Conservation (phyloP, 2,888 invertebrate species). For the Hirtodrosophila histrioides region DNA sequence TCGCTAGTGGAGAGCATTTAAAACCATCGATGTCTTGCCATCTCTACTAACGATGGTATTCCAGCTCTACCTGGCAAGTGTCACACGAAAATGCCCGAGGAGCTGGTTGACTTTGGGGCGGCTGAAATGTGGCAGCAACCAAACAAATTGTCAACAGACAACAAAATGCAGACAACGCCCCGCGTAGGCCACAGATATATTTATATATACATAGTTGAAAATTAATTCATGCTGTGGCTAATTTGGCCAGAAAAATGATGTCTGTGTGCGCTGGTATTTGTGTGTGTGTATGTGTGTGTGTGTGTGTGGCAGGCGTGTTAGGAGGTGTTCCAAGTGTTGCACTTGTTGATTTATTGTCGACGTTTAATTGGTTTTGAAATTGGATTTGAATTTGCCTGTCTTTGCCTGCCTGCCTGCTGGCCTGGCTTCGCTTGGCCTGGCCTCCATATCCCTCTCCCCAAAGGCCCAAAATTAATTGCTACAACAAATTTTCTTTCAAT, state of each 20-base stretch:
- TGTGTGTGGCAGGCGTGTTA: constrained; percentile 50
- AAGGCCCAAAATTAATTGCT: constrained; percentile 59
- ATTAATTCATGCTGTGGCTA: constrained; percentile 70
- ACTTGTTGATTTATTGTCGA: constrained; percentile 79
- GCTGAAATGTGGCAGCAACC: constrained; percentile 46
- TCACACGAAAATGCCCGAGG: constrained; percentile 30
- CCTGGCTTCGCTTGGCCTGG: constrained; percentile 1
- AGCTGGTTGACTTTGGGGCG: constrained; percentile 62
- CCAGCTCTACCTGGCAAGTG: too few relatives aligned
- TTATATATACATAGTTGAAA: constrained; percentile 35
- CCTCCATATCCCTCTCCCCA: neutral
- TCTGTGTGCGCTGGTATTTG: constrained; percentile 5
- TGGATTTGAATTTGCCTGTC: constrained; percentile 60
- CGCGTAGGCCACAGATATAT: constrained; percentile 42
- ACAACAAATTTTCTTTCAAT: constrained; percentile 73
- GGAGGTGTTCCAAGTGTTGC: constrained; percentile 71
- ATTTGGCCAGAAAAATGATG: constrained; percentile 63
- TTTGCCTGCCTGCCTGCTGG: constrained; percentile 10
- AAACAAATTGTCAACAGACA: constrained; percentile 65
- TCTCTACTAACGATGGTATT: too few relatives aligned
- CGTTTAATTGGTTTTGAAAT: constrained; percentile 81
- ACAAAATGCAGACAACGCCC: constrained; percentile 59
- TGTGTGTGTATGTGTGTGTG: constrained; percentile 12
- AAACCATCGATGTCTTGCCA: too few relatives aligned
- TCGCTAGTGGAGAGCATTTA: too few relatives aligned